A percentile compares a stretch with the other conserved stretches of the same genome.
phyloP scores from a whole-genome alignment of 2,888 invertebrate genomes.

The Amphimallon solstitiale region DNA sequence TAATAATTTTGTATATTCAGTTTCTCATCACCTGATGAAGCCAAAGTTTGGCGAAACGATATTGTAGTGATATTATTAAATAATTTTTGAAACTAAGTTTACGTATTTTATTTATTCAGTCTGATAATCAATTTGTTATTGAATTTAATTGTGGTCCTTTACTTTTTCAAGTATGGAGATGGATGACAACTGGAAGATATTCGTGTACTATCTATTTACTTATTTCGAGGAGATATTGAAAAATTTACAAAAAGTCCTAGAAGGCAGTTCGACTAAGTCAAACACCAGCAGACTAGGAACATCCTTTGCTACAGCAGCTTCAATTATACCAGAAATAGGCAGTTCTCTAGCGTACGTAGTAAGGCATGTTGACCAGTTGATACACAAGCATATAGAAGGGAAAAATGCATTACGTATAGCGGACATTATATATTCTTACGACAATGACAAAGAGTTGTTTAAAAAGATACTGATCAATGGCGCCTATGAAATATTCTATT shows the following conservation, averaged over 20 bases:
- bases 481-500: constrained; percentile 40
- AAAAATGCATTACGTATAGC: constrained; percentile 32
- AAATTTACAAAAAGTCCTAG: constrained; percentile 38
- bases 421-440: constrained; percentile 36
- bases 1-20: too few relatives aligned
- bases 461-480: constrained; percentile 34
- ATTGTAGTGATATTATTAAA: too few relatives aligned
- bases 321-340: constrained; percentile 37
- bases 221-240: constrained; percentile 38
- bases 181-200: constrained; percentile 26
- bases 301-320: constrained; percentile 26
- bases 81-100: too few relatives aligned
- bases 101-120: too few relatives aligned
- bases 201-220: constrained; percentile 38
- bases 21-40: too few relatives aligned
- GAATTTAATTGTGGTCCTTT: too few relatives aligned
- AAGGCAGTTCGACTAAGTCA: constrained; percentile 33
- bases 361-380: constrained; percentile 34
- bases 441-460: constrained; percentile 35
- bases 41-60: too few relatives aligned
- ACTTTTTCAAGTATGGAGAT: constrained; percentile 17
- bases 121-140: too few relatives aligned
- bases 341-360: constrained; percentile 32
- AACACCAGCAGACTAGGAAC: constrained; percentile 35
- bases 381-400: constrained; percentile 36